Conservation (phyloP, 2,797 vertebrate genomes). For the Urophycis tenuis region DNA sequence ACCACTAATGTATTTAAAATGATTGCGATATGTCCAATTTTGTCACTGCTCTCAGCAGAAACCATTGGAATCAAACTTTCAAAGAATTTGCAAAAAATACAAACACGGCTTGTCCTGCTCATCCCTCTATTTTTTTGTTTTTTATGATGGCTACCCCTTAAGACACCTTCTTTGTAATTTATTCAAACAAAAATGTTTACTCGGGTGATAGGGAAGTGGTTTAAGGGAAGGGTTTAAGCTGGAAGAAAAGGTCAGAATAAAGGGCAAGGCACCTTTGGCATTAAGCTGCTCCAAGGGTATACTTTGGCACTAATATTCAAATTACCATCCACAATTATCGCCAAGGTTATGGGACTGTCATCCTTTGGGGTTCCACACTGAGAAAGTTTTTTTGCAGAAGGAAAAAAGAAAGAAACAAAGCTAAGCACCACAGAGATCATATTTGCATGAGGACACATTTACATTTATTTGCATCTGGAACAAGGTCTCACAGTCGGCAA, state of each 20-base stretch:
- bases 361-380: neutral
- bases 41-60: neutral
- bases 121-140: neutral
- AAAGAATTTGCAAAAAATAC: neutral
- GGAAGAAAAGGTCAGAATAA: neutral
- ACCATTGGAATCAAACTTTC: neutral
- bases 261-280: neutral
- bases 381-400: neutral
- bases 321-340: neutral
- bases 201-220: neutral
- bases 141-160: neutral
- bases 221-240: conserved; percentile 1
- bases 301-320: neutral
- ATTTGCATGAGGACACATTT: conserved; percentile 3
- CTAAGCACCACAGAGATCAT: neutral
- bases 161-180: neutral
- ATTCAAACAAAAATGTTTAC: conserved; percentile 1
- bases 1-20: neutral
- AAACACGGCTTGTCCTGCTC: neutral
- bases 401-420: neutral
- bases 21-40: neutral
- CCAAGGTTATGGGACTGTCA: neutral
- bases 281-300: neutral
- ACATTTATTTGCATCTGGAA: conserved; percentile 47
- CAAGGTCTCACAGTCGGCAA: conserved; percentile 24